Conservation (phyloP, 2,888 invertebrate genomes). For the Nysson spinosus region DNA sequence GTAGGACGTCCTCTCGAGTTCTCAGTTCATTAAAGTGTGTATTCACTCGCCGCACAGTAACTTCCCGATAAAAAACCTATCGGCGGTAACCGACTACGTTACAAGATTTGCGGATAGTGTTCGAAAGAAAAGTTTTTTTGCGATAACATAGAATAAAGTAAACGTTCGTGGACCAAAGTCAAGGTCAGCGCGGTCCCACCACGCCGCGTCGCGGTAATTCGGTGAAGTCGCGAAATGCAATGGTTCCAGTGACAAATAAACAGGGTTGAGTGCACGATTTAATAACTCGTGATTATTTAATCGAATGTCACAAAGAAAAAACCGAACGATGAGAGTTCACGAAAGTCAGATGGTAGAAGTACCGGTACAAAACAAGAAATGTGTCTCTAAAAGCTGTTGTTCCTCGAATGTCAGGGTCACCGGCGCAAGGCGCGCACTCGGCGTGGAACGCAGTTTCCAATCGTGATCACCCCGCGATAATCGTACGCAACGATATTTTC, state of each 20-base stretch:
- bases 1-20: no score
- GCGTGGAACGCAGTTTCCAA: constrained; percentile 52
- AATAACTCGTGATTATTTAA: background rate
- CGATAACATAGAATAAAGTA: no score
- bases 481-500: constrained; percentile 14
- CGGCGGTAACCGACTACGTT: no score
- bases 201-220: constrained; percentile 17
- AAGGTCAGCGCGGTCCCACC: constrained; percentile 46
- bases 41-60: no score
- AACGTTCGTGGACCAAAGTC: constrained; percentile 39
- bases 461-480: constrained; percentile 5
- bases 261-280: no score
- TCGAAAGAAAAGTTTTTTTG: no score
- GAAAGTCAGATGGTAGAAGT: no score
- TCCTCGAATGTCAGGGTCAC: constrained; percentile 69
- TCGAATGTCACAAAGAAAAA: background rate
- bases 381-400: constrained; percentile 18
- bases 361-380: constrained; percentile 29
- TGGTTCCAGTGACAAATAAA: no score
- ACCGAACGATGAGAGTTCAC: background rate
- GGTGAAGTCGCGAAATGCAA: constrained; percentile 1
- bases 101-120: no score
- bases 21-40: no score
- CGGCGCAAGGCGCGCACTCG: constrained; percentile 59
- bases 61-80: no score